These are phyloP conservation scores for Globodera rostochiensis DNA, from an alignment of 1,140 invertebrate genomes.

Conservation along the genomic window DNA sequence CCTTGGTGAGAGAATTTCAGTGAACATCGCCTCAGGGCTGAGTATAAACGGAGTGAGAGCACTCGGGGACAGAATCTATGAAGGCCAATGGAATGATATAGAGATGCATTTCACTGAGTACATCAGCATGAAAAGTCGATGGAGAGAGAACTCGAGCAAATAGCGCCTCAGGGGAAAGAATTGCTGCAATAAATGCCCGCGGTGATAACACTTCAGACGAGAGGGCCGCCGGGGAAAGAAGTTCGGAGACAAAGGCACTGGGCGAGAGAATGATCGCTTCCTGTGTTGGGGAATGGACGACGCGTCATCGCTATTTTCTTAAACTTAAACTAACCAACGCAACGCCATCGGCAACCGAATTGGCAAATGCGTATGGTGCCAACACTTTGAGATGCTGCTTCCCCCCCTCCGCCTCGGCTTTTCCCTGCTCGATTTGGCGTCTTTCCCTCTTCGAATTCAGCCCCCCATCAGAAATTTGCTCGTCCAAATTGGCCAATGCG, in stretches of 20 bases:
- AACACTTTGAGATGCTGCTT: conserved; percentile 22
- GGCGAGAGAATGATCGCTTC: conserved; percentile 24
- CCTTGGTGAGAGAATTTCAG: conserved; percentile 33
- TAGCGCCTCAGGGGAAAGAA: conserved; percentile 34
- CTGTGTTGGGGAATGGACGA: not conserved
- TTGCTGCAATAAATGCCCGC: conserved; percentile 37
- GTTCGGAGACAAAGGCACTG: conserved; percentile 35
- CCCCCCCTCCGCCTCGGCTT: not conserved
- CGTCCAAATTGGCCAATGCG: conserved; percentile 23
- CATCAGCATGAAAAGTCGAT: conserved; percentile 28
- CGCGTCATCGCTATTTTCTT: not conserved
- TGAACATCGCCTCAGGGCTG: conserved; percentile 37
- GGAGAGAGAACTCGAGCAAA: conserved; percentile 32
- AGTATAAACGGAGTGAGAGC: conserved; percentile 47
- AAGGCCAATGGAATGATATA: not conserved
- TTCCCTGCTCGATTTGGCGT: not conserved
- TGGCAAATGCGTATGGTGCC: conserved; percentile 25
- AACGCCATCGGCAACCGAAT: conserved; percentile 23
- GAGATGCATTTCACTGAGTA: not conserved
- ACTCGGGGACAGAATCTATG: conserved; percentile 50
- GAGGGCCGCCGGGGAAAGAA: conserved; percentile 25
- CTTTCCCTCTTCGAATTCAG: not conserved
- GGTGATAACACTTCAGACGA: conserved; percentile 32
- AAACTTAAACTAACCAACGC: conserved; percentile 19
- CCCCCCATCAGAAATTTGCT: not conserved